These are phyloP conservation scores for Nebria brevicollis DNA, from an alignment of 2,888 invertebrate species.

Conservation along the genomic window DNA sequence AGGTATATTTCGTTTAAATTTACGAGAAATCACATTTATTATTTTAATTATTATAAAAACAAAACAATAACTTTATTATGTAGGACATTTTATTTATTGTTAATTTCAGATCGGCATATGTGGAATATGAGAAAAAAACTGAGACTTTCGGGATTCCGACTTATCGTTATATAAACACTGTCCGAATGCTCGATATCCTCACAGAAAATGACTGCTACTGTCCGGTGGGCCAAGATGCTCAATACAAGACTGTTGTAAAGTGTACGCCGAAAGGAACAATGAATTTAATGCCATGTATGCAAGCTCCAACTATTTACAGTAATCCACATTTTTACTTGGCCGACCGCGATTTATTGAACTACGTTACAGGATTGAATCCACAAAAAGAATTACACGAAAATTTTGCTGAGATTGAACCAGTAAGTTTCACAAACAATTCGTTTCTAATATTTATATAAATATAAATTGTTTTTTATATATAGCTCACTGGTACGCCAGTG, in stretches of 20 bases:
- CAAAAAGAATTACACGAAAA: slow-evolving; percentile 68
- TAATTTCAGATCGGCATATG: slow-evolving; percentile 63
- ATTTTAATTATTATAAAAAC: background rate
- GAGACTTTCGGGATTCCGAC: slow-evolving; percentile 63
- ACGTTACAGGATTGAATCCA: slow-evolving; percentile 67
- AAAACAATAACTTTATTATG: background rate
- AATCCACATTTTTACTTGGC: slow-evolving; percentile 74
- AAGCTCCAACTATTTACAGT: slow-evolving; percentile 71
- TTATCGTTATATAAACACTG: slow-evolving; percentile 64
- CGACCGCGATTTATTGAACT: slow-evolving; percentile 66
- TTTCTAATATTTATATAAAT: too few relatives aligned
- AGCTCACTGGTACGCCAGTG: slow-evolving; percentile 68
- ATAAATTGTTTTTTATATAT: slow-evolving; percentile 47
- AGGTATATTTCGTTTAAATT: slow-evolving; percentile 59
- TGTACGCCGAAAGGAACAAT: slow-evolving; percentile 68
- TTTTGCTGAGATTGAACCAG: slow-evolving; percentile 71
- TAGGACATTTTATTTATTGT: slow-evolving; percentile 11
- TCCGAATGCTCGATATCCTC: slow-evolving; percentile 62
- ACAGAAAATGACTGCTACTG: slow-evolving; percentile 68
- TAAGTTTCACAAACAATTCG: slow-evolving; percentile 56
- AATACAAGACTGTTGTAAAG: slow-evolving; percentile 63
- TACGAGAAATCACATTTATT: background rate
- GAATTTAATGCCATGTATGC: slow-evolving; percentile 67
- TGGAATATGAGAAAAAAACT: slow-evolving; percentile 61
- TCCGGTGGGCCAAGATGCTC: slow-evolving; percentile 62